Evolutionary conservation across 2,113 vertebrate species (phyloP), one percentile per base, ranked within the genome.

Genomic region (Sceloporus tristichus): DNA sequence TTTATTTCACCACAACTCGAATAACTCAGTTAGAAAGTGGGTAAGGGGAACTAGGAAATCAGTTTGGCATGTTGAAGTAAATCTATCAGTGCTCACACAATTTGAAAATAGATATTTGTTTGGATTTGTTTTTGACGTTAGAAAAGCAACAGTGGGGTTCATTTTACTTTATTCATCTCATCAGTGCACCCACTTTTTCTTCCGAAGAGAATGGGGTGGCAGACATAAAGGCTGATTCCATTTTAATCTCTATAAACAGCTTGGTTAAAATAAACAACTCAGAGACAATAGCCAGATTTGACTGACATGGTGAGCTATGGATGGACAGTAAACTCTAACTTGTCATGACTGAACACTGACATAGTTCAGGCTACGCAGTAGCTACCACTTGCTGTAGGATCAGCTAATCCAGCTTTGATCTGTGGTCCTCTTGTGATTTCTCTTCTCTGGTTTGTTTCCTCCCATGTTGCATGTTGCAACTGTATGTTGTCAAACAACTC

Each of bases 1-100:
- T 48, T 40, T 66, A 54, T 89, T 86, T 88, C 77, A 74, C 16
- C 70, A 80, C 2, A 21, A 59, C 23, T 25, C 86, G 88, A 88
- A 88, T 0, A 73, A 54, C 77, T 85, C 42, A 85, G 40, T 65
- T n/a, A 82, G 29, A 62, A 70, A 84, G 85, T 87, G 73, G 75
- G 42, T 48, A 6, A 6, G 42, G 42, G 42, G 3, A 6, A 48
- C 42, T 48, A 48, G 42, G 7, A 34, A 25, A 85, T 65, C 27
- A 86, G 75, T 21, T 78, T 0, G 1, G 29, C 40, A 90, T 0
- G 0, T 75, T 86, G 84, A 82, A 82, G 87, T 59, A 29, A 79
- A 40, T 7, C 34, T 77, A 16, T 62, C 77, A 38, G 3, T 78
- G 38, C 71, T 38, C 23, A 77, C 21, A 6, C 53, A 21, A 9